Percentiles rank a stretch among this genome's conserved stretches.
phyloP scores from a whole-genome alignment of 2,888 invertebrate genomes.

The Disparrhopalites patrizii region DNA sequence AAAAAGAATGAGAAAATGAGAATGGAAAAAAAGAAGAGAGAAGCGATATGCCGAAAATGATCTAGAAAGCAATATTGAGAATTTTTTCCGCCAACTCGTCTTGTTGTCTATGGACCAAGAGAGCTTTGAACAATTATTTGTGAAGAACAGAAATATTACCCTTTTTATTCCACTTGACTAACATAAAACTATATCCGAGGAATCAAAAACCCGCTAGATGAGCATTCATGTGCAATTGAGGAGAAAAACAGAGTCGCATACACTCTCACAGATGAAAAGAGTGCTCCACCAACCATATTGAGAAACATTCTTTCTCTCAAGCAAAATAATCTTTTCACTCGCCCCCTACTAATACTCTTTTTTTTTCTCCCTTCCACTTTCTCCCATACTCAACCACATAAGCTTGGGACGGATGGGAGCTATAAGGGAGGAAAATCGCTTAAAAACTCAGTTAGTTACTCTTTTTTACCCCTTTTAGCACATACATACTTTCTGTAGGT shows the following conservation, averaged over 20 bases:
- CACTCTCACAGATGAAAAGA: constrained; percentile 7
- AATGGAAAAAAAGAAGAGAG: constrained; percentile 1
- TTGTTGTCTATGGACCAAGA: constrained; percentile 10
- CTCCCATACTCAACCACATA: neutral
- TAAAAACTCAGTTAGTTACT: constrained; percentile 4
- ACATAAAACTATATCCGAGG: constrained; percentile 29
- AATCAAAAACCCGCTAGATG: constrained; percentile 22
- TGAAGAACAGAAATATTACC: constrained; percentile 34
- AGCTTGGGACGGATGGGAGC: too few relatives aligned
- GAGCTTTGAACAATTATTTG: constrained; percentile 37
- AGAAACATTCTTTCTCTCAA: constrained; percentile 28
- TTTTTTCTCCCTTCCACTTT: constrained; percentile 1
- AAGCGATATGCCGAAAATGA: constrained; percentile 17
- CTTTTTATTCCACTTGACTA: constrained; percentile 36
- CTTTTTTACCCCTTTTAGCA: too few relatives aligned
- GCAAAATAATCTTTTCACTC: constrained; percentile 28
- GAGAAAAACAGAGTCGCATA: constrained; percentile 26
- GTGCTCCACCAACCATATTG: constrained; percentile 7
- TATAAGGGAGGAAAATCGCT: neutral
- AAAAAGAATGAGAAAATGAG: constrained; percentile 10
- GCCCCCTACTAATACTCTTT: constrained; percentile 17
- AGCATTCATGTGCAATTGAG: constrained; percentile 33
- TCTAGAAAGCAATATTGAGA: constrained; percentile 27
- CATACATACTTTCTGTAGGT: neutral
- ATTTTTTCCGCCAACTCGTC: constrained; percentile 14